phyloP scores from a whole-genome alignment of 2,113 vertebrate genomes.

The Aplodontia rufa region DNA sequence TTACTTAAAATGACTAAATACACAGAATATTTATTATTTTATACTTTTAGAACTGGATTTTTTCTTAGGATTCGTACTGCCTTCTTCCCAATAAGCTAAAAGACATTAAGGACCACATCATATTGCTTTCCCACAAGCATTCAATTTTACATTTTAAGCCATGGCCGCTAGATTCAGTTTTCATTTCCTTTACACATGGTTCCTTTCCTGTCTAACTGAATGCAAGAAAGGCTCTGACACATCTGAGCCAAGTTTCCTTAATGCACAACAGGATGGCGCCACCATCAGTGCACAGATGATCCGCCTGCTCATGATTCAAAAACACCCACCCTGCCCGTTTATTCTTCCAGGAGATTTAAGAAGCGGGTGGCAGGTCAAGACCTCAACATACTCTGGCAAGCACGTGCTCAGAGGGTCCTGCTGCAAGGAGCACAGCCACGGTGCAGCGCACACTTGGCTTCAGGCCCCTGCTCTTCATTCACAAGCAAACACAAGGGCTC shows the following conservation, averaged over 20 bases:
- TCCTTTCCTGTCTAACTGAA: conserved; percentile 40
- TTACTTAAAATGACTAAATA: conserved; percentile 5
- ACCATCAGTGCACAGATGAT: neutral
- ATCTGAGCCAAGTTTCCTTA: neutral
- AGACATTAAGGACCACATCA: neutral
- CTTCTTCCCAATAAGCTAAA: conserved; percentile 42
- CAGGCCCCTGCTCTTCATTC: neutral
- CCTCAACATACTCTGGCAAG: neutral
- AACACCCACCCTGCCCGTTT: neutral
- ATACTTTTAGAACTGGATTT: conserved; percentile 16
- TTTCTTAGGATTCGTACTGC: neutral
- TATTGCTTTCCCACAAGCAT: conserved; percentile 19
- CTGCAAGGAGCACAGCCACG: neutral
- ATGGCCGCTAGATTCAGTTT: conserved; percentile 33
- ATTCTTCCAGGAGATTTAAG: neutral
- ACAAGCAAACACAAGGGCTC: neutral
- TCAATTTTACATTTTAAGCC: conserved; percentile 58
- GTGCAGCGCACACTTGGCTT: too few relatives aligned
- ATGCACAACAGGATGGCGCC: neutral
- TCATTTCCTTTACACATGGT: conserved; percentile 65
- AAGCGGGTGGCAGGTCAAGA: neutral
- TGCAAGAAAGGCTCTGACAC: neutral
- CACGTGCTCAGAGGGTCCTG: neutral
- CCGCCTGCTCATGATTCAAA: neutral
- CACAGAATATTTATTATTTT: conserved; percentile 12